A percentile compares a stretch with the other conserved stretches of the same genome.
Evolutionary conservation across 1,140 invertebrate species (phyloP).

Genomic region (Drosophila guanche): DNA sequence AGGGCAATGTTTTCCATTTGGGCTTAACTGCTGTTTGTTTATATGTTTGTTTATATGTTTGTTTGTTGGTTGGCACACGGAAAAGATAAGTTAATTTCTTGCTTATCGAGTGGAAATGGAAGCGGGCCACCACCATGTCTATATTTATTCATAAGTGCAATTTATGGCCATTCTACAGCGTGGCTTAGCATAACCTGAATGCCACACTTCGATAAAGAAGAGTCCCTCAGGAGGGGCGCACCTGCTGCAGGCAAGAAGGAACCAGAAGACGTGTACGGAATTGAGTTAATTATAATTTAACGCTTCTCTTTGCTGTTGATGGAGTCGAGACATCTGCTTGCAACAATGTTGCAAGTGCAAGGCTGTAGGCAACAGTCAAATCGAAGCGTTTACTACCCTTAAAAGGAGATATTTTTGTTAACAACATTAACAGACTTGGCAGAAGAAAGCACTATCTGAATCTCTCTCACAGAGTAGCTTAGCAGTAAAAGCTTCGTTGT

Average conservation of each 20-base stretch:
- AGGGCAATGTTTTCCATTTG: constrained; percentile 40
- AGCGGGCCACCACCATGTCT: constrained; percentile 16
- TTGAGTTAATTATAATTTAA: constrained; percentile 50
- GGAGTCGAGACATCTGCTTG: constrained; percentile 8
- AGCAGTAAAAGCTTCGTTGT: too few relatives aligned
- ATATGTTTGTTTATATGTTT: constrained; percentile 33
- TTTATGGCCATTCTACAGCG: constrained; percentile 2
- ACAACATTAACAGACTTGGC: too few relatives aligned
- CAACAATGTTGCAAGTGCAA: constrained; percentile 25
- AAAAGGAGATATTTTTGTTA: too few relatives aligned
- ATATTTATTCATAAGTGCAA: constrained; percentile 18
- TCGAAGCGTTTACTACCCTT: too few relatives aligned
- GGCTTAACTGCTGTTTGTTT: constrained; percentile 8
- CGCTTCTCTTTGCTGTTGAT: constrained; percentile 10
- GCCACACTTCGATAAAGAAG: constrained; percentile 13
- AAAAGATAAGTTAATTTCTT: constrained; percentile 45
- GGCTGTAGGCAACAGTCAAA: too few relatives aligned
- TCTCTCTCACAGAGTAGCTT: too few relatives aligned
- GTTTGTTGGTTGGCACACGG: constrained; percentile 21
- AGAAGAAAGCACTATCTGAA: too few relatives aligned
- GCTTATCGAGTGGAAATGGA: constrained; percentile 21
- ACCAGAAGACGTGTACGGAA: constrained; percentile 1
- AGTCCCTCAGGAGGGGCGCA: constrained; percentile 11
- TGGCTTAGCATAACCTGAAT: constrained; percentile 18
- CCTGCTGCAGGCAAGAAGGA: constrained; percentile 7